phyloP scores from a whole-genome alignment of 2,888 invertebrate genomes.

The Brachyopa scutellaris region DNA sequence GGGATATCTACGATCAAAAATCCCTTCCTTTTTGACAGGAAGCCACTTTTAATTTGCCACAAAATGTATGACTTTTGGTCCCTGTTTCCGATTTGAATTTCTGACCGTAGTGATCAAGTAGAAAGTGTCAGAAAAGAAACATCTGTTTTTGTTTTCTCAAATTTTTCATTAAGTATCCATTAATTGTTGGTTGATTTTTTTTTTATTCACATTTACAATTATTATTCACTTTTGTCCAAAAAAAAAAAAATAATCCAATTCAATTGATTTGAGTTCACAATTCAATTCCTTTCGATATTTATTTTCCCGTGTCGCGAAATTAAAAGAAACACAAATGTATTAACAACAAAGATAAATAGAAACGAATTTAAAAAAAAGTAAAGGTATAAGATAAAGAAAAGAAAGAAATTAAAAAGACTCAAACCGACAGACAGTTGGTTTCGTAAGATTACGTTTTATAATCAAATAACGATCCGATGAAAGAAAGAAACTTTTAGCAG shows the following conservation, averaged over 20 bases:
- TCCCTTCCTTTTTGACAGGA: no score
- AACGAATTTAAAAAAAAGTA: background rate
- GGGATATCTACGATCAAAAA: no score
- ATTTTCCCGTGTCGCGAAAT: conserved; percentile 48
- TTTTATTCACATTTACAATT: conserved; percentile 57
- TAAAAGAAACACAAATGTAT: conserved; percentile 13
- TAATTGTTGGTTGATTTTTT: conserved; percentile 13
- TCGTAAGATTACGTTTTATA: conserved; percentile 16
- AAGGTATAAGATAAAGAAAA: conserved; percentile 9
- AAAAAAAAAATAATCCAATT: conserved; percentile 24
- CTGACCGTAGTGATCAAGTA: background rate
- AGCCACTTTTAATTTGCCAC: no score
- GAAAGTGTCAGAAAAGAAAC: conserved; percentile 5
- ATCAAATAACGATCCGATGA: no score
- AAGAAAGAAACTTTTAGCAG: background rate
- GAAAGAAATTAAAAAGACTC: conserved; percentile 43
- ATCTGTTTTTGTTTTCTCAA: background rate
- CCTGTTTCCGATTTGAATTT: background rate
- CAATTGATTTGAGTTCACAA: conserved; percentile 42
- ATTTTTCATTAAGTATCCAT: conserved; percentile 48
- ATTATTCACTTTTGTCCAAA: conserved; percentile 26
- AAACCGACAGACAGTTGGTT: conserved; percentile 31
- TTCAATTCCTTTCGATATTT: conserved; percentile 27
- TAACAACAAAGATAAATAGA: background rate
- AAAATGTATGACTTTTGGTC: no score